Conservation (phyloP, 2,888 invertebrate species). For the Sclerodermus sp. region DNA sequence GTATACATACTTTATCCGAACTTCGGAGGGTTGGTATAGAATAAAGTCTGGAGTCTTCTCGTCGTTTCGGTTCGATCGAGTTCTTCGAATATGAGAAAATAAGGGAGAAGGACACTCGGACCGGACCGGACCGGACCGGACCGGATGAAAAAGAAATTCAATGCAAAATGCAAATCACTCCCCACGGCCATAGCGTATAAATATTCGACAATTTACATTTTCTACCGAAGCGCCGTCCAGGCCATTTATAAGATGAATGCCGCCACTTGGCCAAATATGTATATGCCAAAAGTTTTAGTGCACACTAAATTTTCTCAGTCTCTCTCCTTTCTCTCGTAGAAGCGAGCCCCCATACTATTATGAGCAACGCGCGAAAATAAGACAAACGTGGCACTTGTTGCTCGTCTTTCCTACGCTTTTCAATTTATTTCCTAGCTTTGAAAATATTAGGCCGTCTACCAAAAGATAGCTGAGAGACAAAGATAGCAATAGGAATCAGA, state of each 20-base stretch:
- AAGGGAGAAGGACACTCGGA: too few species aligned
- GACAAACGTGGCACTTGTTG: conserved; percentile 48
- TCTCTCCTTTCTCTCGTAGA: conserved; percentile 37
- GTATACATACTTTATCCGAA: too few species aligned
- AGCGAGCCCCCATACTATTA: conserved; percentile 13
- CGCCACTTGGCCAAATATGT: conserved; percentile 45
- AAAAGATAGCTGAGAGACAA: too few species aligned
- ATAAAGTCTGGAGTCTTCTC: too few species aligned
- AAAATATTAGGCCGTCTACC: too few species aligned
- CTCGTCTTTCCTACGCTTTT: conserved; percentile 12
- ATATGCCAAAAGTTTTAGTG: conserved; percentile 52
- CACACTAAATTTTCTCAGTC: conserved; percentile 50
- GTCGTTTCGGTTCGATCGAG: too few species aligned
- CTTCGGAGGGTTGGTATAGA: too few species aligned
- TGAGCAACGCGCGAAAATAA: conserved; percentile 29
- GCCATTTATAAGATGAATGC: conserved; percentile 52
- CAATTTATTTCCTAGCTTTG: too few species aligned
- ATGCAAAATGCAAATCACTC: conserved; percentile 31
- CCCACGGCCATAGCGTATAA: conserved; percentile 36
- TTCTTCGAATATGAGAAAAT: too few species aligned
- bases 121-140: too few species aligned
- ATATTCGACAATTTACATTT: conserved; percentile 52
- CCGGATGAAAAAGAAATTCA: conserved; percentile 16
- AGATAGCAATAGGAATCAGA: too few species aligned
- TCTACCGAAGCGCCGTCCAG: conserved; percentile 27